Evolutionary conservation across 2,797 vertebrate species (phyloP).

Genomic region (Arremon brunneinucha): DNA sequence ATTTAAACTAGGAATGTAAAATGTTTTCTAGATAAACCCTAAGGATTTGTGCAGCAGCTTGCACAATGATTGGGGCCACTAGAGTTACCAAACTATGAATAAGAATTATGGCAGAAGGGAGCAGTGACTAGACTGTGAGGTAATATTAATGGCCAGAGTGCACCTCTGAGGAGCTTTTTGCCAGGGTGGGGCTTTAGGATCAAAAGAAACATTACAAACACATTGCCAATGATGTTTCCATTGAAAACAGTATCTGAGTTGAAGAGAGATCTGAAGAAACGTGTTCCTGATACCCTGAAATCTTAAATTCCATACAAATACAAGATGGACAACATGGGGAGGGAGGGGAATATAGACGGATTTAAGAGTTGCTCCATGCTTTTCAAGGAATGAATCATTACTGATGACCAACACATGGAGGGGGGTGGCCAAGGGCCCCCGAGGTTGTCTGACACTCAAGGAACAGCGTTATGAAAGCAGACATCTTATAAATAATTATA

Average conservation of each 20-base stretch:
- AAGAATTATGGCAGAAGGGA: constrained; percentile 11
- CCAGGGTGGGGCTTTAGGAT: not conserved
- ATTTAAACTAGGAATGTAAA: constrained; percentile 44
- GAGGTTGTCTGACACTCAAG: constrained; percentile 67
- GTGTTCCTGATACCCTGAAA: not conserved
- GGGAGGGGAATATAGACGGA: not conserved
- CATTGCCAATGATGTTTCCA: not conserved
- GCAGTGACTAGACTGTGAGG: not conserved
- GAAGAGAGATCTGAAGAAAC: not conserved
- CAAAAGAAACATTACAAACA: not conserved
- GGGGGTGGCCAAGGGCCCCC: constrained; percentile 48
- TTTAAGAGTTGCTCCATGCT: constrained; percentile 5
- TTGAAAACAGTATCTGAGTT: not conserved
- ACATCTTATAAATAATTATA: constrained; percentile 82
- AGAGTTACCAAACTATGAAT: not conserved
- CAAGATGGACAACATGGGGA: not conserved
- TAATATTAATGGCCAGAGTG: not conserved
- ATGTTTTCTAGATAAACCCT: constrained; percentile 34
- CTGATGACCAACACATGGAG: constrained; percentile 63
- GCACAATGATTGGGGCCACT: not conserved
- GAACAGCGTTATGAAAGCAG: constrained; percentile 69
- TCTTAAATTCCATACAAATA: not conserved
- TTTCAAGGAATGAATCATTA: constrained; percentile 33
- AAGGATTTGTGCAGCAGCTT: constrained; percentile 2
- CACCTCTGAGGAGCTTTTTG: not conserved